Conservation (phyloP, 2,888 invertebrate species). For the Strigamia transsilvanica region DNA sequence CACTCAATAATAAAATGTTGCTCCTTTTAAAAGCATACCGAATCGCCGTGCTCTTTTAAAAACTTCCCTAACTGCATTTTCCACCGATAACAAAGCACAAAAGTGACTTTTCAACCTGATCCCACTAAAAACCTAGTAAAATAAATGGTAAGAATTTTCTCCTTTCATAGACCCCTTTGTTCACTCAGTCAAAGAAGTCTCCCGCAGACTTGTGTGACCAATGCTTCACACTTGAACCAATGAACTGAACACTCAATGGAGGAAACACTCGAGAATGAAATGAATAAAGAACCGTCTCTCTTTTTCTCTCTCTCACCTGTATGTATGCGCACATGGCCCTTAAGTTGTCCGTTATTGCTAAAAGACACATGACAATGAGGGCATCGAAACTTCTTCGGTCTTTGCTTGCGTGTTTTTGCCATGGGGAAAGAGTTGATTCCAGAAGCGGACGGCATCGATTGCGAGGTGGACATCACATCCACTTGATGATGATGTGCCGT, state of each 20-base stretch:
- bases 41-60: not conserved
- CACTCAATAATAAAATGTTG: too few relatives aligned
- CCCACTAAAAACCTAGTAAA: not conserved
- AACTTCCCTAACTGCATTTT: not conserved
- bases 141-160: not conserved
- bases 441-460: not conserved
- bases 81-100: not conserved
- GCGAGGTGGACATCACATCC: not conserved
- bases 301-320: conserved; percentile 71
- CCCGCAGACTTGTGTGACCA: conserved; percentile 16
- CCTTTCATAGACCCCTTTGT: conserved; percentile 38
- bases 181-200: conserved; percentile 16
- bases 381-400: conserved; percentile 65
- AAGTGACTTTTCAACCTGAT: conserved; percentile 13
- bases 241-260: conserved; percentile 18
- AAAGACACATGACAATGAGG: conserved; percentile 87
- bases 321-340: conserved; percentile 89
- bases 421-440: conserved; percentile 49
- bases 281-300: conserved; percentile 48
- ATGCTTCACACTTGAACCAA: conserved; percentile 42
- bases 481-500: not conserved
- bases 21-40: not conserved
- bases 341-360: conserved; percentile 91
- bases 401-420: conserved; percentile 62
- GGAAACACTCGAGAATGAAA: not conserved